Base-by-base conservation (phyloP, 2,797 vertebrate species). In the Phrynocephalus forsythii region DNA sequence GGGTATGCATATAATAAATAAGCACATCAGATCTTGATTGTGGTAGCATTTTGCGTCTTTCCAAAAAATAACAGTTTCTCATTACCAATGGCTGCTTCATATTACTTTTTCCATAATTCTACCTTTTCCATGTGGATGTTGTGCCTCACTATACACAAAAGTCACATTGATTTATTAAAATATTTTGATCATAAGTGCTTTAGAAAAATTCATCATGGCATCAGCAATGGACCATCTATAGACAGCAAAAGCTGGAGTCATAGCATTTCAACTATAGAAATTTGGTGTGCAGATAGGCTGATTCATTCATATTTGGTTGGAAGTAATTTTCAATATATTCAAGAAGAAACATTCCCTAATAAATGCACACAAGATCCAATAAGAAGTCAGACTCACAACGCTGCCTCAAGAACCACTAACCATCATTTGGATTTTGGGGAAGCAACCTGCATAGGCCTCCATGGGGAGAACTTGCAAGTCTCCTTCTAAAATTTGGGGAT, bases 111-210 rank as follows among this genome's bases (percentile, higher is more conserved):
- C 18, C 33, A 20, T 44, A 68, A 83, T 8, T 33, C 44, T 38
- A 68, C 72, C 15, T 56, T 68, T 76, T 50, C n/a, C 24, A 77
- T 77, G 3, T 44, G 68, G 38, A 60, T 44, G 6, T 44, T 56
- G 30, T 50, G 82, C 56, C 72, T 52, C 63, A 56, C 15, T 56
- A 63, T 60, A 50, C n/a, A 22, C 1, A 82, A 82, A 50, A 10
- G 30, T 78, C 16, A 16, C 73, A 69, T 78, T 77, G 76, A 77
- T 77, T 67, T 67, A 67, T 85, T 84, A 60, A 60, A 75, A 6
- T 20, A 52, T 56, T 73, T 60, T 77, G 38, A 22, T 50, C 63
- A 78, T 3, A 11, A 28, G 44, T 60, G 56, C 24, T 84, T 73
- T 68, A 16, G 73, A 60, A 60, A 73, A 71, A 30, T 22, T 75